Conservation (phyloP, 2,888 invertebrate genomes). For the Ochropacha duplaris region DNA sequence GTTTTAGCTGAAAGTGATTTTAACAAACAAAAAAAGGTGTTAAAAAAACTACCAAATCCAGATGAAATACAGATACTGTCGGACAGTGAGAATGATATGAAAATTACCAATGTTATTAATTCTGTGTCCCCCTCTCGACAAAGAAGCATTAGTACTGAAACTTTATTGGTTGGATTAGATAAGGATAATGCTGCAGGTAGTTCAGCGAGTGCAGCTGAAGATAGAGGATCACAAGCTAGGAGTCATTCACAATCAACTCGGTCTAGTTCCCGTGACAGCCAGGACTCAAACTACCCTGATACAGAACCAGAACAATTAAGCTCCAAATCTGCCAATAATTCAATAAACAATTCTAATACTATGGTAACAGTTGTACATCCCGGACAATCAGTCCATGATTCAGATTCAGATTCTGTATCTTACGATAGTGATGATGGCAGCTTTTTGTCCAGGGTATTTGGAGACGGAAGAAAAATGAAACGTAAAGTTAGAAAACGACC, state of each 20-base stretch:
- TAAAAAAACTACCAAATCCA: slow-evolving; percentile 57
- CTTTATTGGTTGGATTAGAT: slow-evolving; percentile 50
- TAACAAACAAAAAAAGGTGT: slow-evolving; percentile 23
- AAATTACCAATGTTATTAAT: slow-evolving; percentile 28
- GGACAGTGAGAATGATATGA: slow-evolving; percentile 58
- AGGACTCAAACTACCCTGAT: slow-evolving; percentile 62
- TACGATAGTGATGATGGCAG: slow-evolving; percentile 71
- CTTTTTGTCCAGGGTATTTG: slow-evolving; percentile 69
- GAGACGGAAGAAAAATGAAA: slow-evolving; percentile 53
- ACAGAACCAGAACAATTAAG: slow-evolving; percentile 53
- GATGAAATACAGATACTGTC: slow-evolving; percentile 65
- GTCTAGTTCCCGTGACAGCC: slow-evolving; percentile 66
- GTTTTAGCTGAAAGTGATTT: slow-evolving; percentile 1
- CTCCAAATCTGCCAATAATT: slow-evolving; percentile 21
- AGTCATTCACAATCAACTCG: slow-evolving; percentile 48
- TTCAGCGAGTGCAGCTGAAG: slow-evolving; percentile 47
- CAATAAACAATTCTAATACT: slow-evolving; percentile 26
- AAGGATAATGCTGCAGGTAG: slow-evolving; percentile 37
- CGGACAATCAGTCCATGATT: slow-evolving; percentile 47
- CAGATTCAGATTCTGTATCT: slow-evolving; percentile 69
- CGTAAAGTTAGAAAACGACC: slow-evolving; percentile 53
- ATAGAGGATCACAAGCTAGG: slow-evolving; percentile 41
- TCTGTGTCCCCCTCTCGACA: slow-evolving; percentile 20
- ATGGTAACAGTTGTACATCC: slow-evolving; percentile 23
- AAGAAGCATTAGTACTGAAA: slow-evolving; percentile 67